Evolutionary conservation across 1,140 invertebrate species (phyloP), one percentile per base, ranked within the genome.

Genomic region (Phortica variegata): DNA sequence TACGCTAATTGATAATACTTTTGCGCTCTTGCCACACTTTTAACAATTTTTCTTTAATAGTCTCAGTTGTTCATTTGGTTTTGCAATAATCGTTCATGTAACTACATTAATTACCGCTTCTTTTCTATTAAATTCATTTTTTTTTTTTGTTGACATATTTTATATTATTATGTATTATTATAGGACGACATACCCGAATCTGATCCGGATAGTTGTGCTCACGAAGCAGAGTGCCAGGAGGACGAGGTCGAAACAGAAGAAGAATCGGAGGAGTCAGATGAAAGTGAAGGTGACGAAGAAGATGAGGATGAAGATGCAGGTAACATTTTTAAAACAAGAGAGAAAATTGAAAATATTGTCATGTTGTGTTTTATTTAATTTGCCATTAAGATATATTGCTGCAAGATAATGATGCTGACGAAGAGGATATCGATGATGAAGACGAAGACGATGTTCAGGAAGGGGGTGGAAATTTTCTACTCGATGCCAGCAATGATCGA

Each of bases 341-440:
- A 32, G 26, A 6, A 18, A 10, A 4, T 23, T 15, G 8, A 0
- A 7, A 5, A 10, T 0, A 19, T 16, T 13, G 3, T 16, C 4
- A 9, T 6, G 0, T n/a, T 39, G n/a, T 3, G 5, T 10, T 0
- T 34, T 4, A 21, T 9, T 0, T 8, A 7, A 21, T 38, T 9
- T 36, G 8, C 32, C 32, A 26, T 9, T 17, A 23, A 68, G 63
- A 68, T 44, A 70, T n/a, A n/a, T n/a, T 57, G 31, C 56, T 58
- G 62, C 63, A 74, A 42, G 73, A 75, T 52, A 71, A 73, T 36
- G 70, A 71, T 47, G 65, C 63, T 5, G 73, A 73, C 36, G 73
- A 76, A 31, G 68, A 73, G 37, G 73, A 73, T 31, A 73, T 75
- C 47, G 72, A 75, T 13, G 70, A 75, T 44, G 73, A 75, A 49